Conservation (phyloP, 2,797 vertebrate species). For the Thripadectes ignobilis region DNA sequence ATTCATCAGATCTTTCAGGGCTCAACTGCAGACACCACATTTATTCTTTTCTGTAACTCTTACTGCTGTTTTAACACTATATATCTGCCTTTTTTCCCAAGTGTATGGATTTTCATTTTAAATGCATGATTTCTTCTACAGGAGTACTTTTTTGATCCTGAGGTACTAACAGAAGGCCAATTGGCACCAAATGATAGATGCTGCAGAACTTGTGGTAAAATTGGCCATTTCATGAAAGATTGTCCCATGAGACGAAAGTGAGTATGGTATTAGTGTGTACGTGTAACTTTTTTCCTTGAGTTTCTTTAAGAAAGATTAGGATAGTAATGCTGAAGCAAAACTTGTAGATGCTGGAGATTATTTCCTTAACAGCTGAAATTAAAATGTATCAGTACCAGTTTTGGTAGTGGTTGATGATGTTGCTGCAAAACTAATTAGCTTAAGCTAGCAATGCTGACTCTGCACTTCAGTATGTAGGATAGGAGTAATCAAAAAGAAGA, state of each 20-base stretch:
- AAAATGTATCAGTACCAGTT: neutral
- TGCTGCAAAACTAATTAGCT: neutral
- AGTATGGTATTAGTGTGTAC: constrained; percentile 31
- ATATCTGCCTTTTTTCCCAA: neutral
- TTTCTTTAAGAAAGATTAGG: neutral
- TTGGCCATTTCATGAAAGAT: constrained; percentile 97
- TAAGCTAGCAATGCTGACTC: neutral
- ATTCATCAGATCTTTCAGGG: neutral
- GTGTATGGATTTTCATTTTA: neutral
- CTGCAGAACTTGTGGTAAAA: constrained; percentile 96
- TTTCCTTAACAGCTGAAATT: neutral
- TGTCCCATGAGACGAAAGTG: constrained; percentile 92
- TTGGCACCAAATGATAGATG: constrained; percentile 95
- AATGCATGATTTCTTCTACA: constrained; percentile 54
- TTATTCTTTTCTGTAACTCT: neutral
- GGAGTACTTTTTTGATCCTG: constrained; percentile 97
- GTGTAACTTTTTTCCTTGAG: neutral
- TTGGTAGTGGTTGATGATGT: neutral
- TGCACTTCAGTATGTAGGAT: neutral
- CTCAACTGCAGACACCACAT: neutral
- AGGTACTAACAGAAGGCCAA: constrained; percentile 91
- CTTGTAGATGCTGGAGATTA: neutral
- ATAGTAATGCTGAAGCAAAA: neutral
- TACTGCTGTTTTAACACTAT: neutral
- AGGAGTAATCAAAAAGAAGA: neutral